A percentile compares a stretch with the other conserved stretches of the same genome.
phyloP scores from a whole-genome alignment of 2,113 vertebrate species.

The Erythrolamprus reginae region DNA sequence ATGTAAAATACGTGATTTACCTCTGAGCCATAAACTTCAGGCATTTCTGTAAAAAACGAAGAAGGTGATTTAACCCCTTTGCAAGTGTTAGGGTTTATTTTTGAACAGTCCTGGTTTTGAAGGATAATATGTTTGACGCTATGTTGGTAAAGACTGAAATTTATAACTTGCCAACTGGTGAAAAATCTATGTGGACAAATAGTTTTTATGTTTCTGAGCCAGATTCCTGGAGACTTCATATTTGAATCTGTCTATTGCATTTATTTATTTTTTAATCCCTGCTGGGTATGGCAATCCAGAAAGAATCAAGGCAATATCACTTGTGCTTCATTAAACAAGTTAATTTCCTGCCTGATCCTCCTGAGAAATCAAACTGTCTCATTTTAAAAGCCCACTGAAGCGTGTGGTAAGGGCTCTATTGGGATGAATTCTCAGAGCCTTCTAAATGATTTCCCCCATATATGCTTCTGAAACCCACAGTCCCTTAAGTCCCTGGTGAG shows the following conservation, averaged over 20 bases:
- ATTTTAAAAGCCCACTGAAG: constrained; percentile 21
- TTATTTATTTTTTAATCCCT: not conserved
- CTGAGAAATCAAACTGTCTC: constrained; percentile 16
- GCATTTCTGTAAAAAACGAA: not conserved
- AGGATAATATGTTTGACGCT: not conserved
- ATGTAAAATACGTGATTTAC: not conserved
- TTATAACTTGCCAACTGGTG: not conserved
- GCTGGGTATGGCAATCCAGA: not conserved
- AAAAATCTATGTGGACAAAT: not conserved
- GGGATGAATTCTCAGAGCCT: not conserved
- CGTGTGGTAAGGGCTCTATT: not conserved
- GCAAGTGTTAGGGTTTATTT: not conserved
- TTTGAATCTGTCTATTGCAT: not conserved
- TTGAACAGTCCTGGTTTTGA: not conserved
- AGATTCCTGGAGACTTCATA: not conserved
- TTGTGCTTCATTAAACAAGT: constrained; percentile 24
- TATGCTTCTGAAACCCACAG: not conserved
- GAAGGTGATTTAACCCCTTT: not conserved
- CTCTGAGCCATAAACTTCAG: not conserved
- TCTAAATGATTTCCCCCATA: not conserved
- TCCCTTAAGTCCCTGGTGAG: constrained; percentile 3
- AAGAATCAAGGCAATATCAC: constrained; percentile 7
- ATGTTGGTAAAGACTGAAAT: not conserved
- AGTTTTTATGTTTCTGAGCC: not conserved
- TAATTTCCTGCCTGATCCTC: constrained; percentile 29